phyloP scores from a whole-genome alignment of 92 coral and sea anemone genomes.

The Parazoanthus darwini region DNA sequence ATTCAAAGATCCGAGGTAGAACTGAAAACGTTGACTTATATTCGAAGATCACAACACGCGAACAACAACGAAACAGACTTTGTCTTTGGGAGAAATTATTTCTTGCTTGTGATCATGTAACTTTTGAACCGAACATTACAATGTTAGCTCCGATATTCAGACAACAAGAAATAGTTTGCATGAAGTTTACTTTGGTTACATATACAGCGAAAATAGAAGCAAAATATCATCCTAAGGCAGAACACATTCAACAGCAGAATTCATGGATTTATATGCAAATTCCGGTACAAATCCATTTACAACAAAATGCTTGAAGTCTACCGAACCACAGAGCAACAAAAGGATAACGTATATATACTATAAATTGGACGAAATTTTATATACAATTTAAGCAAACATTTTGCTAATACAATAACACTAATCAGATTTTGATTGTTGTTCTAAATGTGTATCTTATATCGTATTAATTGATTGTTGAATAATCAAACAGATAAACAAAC shows the following conservation, averaged over 20 bases:
- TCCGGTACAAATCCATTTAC: neutral
- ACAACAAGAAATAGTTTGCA: too few species aligned
- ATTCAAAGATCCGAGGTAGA: too few species aligned
- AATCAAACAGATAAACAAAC: constrained; percentile 25
- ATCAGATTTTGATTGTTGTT: constrained; percentile 10
- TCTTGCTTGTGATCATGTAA: neutral
- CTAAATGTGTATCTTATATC: neutral
- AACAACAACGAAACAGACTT: too few species aligned
- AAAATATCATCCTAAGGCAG: too few species aligned
- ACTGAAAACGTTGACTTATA: too few species aligned
- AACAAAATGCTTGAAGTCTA: neutral
- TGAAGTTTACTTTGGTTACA: too few species aligned
- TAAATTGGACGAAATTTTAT: neutral
- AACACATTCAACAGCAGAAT: neutral
- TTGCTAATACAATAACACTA: constrained; percentile 3
- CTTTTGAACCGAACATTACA: neutral
- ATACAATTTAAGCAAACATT: constrained; percentile 14
- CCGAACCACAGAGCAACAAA: neutral
- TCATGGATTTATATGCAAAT: neutral
- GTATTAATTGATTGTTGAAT: neutral
- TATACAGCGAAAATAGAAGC: neutral
- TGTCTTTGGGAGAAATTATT: too few species aligned
- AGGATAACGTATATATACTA: neutral
- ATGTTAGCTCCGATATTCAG: too few species aligned
- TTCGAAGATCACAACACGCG: neutral